A percentile compares a stretch with the other conserved stretches of the same genome.
Conservation (phyloP, 1,140 invertebrate species). For the Ladona fulva region DNA sequence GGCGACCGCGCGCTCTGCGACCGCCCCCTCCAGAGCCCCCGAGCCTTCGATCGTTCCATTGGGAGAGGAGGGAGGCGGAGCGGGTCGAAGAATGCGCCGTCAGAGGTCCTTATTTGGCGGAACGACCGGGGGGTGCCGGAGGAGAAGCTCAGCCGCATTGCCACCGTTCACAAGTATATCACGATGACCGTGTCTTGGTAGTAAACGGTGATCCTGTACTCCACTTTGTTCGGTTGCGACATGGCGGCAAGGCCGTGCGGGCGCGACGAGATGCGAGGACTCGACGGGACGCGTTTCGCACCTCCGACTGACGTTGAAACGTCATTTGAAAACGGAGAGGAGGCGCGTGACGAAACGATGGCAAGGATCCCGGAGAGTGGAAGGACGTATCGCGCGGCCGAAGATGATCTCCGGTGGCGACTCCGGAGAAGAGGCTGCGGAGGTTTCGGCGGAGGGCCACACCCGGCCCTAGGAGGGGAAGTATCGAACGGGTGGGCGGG, state of each 20-base stretch:
- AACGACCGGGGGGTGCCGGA: neutral
- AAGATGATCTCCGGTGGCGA: neutral
- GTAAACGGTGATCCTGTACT: slow-evolving; percentile 36
- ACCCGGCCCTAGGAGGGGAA: neutral
- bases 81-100: neutral
- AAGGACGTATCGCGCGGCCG: too few species aligned
- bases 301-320: neutral
- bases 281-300: neutral
- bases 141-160: slow-evolving; percentile 18
- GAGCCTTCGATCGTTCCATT: neutral
- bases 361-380: too few species aligned
- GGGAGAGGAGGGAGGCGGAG: neutral
- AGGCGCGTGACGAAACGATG: too few species aligned
- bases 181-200: slow-evolving; percentile 31
- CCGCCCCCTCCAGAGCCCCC: neutral
- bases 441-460: neutral
- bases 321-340: neutral
- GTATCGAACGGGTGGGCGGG: neutral
- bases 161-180: slow-evolving; percentile 35
- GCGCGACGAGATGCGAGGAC: neutral
- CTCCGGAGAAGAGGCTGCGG: neutral
- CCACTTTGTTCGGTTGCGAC: slow-evolving; percentile 32
- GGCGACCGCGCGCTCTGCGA: neutral
- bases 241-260: slow-evolving; percentile 22
- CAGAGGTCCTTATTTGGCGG: neutral